Conservation (phyloP, 2,888 invertebrate genomes). For the Papilio protenor region DNA sequence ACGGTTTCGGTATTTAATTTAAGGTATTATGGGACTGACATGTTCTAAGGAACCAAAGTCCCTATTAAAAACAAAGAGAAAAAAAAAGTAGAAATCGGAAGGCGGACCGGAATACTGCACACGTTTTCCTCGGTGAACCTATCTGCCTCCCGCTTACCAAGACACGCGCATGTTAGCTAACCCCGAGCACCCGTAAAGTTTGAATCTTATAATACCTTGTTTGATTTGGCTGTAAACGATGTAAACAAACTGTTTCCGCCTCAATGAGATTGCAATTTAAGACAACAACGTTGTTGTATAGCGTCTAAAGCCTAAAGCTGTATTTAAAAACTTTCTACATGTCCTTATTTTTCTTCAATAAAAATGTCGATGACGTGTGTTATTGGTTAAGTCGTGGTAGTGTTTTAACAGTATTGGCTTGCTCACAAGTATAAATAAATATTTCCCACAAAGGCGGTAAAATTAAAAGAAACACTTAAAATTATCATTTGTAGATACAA, state of each 20-base stretch:
- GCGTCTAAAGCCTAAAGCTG: neutral
- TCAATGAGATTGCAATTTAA: conserved; percentile 35
- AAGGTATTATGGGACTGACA: too few relatives aligned
- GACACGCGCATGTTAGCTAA: neutral
- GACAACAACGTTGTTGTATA: conserved; percentile 20
- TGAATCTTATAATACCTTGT: conserved; percentile 19
- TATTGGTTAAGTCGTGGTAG: too few relatives aligned
- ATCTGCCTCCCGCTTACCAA: too few relatives aligned
- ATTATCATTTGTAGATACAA: too few relatives aligned
- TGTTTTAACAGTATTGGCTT: too few relatives aligned
- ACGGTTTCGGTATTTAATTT: too few relatives aligned
- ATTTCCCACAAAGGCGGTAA: neutral
- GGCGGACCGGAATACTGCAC: neutral
- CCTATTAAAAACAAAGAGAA: too few relatives aligned
- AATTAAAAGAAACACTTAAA: neutral
- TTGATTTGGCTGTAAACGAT: conserved; percentile 38
- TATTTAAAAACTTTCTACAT: neutral
- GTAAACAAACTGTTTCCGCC: conserved; percentile 36
- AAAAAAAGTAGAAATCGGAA: too few relatives aligned
- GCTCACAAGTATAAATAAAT: too few relatives aligned
- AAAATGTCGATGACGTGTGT: too few relatives aligned
- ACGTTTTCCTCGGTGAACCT: too few relatives aligned
- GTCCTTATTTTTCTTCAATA: neutral
- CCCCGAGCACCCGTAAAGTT: neutral
- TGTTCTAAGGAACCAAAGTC: too few relatives aligned